Base-by-base conservation (phyloP, 1,140 invertebrate genomes). In the Rhopalosiphum padi region DNA sequence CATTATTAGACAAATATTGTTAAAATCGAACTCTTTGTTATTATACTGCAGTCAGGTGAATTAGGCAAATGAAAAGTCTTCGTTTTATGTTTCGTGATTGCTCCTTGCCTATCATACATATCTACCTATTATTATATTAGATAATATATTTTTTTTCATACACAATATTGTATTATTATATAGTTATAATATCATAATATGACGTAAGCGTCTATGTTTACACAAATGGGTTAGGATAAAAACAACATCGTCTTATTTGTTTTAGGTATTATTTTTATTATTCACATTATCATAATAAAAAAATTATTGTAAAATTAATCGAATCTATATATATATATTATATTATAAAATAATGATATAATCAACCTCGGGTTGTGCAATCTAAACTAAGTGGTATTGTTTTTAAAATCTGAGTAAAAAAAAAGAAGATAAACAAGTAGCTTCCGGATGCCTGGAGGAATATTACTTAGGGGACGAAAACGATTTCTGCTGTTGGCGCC, bases 401-500 rank as follows among this genome's bases (percentile, higher is more conserved):
- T 89, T 87, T 89, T 41, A 37, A 53, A 53, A 89, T 37, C 88
- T 22, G 9, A 89, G 87, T 41, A 22, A 1, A 22, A 35, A 86
- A 86, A 85, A 85, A 87, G 4, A 53, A 53, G n/a, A 89, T 35
- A 55, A 87, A 53, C 51, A 37, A 89, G 48, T 37, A 89, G 51
- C 88, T 53, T 89, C 35, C 11, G 51, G 88, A 53, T n/a, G 88
- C 35, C 48, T 41, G 35, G 35, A 89, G 88, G n/a, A 53, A 89
- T 53, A 53, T 88, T 88, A 89, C 51, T 87, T 87, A 48, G 35
- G 88, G 88, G 88, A 89, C 46, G 48, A 35, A 89, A 86, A 86
- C 41, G 85, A n/a, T 86, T 86, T 86, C 30, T 46, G n/a, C 48
- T n/a, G n/a, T n/a, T n/a, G n/a, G n/a, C n/a, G n/a, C n/a, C n/a